phyloP scores from a whole-genome alignment of 2,888 invertebrate species.

The Melanotus villosus region DNA sequence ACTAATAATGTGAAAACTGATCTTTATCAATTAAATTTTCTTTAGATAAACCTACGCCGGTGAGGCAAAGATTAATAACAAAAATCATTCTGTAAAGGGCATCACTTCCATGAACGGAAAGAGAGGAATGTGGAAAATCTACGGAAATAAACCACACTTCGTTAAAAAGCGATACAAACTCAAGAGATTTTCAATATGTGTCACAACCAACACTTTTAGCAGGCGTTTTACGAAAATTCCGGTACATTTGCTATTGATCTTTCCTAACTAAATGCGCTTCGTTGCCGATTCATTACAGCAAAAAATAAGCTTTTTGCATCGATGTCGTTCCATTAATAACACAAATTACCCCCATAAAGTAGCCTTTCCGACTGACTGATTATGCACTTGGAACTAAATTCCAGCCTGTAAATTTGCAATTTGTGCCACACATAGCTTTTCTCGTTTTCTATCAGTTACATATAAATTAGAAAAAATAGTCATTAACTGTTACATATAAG shows the following conservation, averaged over 20 bases:
- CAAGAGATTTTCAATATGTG: slow-evolving; percentile 6
- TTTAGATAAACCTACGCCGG: background rate
- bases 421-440: background rate
- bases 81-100: background rate
- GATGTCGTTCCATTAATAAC: slow-evolving; percentile 22
- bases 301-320: slow-evolving; percentile 27
- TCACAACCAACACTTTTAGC: slow-evolving; percentile 7
- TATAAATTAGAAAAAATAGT: background rate
- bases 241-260: slow-evolving; percentile 9
- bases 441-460: background rate
- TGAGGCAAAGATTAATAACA: background rate
- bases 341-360: slow-evolving; percentile 34
- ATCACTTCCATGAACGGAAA: background rate
- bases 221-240: background rate
- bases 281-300: slow-evolving; percentile 27
- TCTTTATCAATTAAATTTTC: background rate
- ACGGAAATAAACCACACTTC: slow-evolving; percentile 3
- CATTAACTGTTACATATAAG: background rate
- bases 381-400: slow-evolving; percentile 23
- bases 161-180: slow-evolving; percentile 5
- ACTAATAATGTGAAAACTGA: too few species aligned
- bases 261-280: slow-evolving; percentile 22
- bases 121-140: background rate
- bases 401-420: slow-evolving; percentile 3
- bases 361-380: slow-evolving; percentile 21